These are phyloP conservation scores for Electrophaes corylata DNA, from an alignment of 2,888 invertebrate species.

Conservation along the genomic window DNA sequence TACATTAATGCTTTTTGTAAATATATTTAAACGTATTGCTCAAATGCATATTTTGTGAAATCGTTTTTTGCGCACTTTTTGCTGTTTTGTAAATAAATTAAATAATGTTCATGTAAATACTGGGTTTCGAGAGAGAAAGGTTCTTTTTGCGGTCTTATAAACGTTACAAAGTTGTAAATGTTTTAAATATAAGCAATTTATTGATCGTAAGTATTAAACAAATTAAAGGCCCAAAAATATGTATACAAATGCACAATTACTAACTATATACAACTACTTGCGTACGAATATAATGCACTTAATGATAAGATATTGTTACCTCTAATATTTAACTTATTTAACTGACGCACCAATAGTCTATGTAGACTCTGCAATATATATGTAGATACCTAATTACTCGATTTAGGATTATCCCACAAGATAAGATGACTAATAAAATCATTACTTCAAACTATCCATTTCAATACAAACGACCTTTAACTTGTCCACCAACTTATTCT, in stretches of 20 bases:
- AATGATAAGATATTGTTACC: slow-evolving; percentile 55
- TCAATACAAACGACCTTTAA: slow-evolving; percentile 17
- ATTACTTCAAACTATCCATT: slow-evolving; percentile 11
- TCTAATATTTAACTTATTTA: slow-evolving; percentile 47
- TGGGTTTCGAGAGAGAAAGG: slow-evolving; percentile 60
- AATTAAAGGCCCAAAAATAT: slow-evolving; percentile 78
- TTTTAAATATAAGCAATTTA: slow-evolving; percentile 42
- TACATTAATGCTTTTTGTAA: slow-evolving; percentile 74
- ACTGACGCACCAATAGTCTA: slow-evolving; percentile 72
- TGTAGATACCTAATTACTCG: slow-evolving; percentile 45
- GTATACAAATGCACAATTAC: slow-evolving; percentile 81
- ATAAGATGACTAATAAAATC: slow-evolving; percentile 1
- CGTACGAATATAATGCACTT: slow-evolving; percentile 65
- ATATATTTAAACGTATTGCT: slow-evolving; percentile 81
- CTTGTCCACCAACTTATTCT: slow-evolving; percentile 26
- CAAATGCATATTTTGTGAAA: slow-evolving; percentile 84
- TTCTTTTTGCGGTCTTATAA: slow-evolving; percentile 49
- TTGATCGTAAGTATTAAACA: slow-evolving; percentile 62
- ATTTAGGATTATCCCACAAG: slow-evolving; percentile 24
- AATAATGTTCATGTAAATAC: slow-evolving; percentile 61
- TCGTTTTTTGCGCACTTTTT: slow-evolving; percentile 83
- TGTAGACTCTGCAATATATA: slow-evolving; percentile 56
- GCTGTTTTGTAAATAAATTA: slow-evolving; percentile 76
- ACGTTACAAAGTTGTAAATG: slow-evolving; percentile 40
- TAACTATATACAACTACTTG: slow-evolving; percentile 64